Percentiles rank a stretch among this genome's conserved stretches.
Conservation (phyloP, 2,888 invertebrate species). For the Taenaris catops region DNA sequence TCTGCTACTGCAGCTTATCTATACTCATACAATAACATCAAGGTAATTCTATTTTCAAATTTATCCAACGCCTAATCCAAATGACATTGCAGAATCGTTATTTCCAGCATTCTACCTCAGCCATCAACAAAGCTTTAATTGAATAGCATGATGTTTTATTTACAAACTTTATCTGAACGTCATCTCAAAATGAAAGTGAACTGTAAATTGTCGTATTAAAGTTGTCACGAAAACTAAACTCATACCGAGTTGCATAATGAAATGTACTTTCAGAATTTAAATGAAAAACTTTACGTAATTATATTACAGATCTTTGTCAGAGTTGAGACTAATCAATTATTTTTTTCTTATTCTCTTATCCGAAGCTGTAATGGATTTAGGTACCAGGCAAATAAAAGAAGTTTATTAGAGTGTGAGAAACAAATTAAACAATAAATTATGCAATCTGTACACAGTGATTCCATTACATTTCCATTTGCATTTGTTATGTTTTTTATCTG, state of each 20-base stretch:
- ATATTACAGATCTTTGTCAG: conserved; percentile 8
- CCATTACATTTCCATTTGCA: background rate
- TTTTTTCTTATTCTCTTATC: conserved; percentile 1
- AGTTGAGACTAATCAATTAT: conserved; percentile 5
- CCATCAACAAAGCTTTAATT: too few species aligned
- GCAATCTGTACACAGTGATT: conserved; percentile 5
- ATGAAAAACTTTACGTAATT: conserved; percentile 11
- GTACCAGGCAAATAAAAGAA: conserved; percentile 5
- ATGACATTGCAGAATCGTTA: too few species aligned
- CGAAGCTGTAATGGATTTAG: background rate
- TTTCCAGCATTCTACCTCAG: too few species aligned
- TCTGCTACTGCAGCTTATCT: too few species aligned
- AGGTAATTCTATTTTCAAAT: too few species aligned
- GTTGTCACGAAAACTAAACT: conserved; percentile 9
- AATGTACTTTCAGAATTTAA: conserved; percentile 14
- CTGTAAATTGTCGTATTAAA: conserved; percentile 1
- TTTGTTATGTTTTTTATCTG: too few species aligned
- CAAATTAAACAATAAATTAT: conserved; percentile 8
- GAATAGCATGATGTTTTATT: too few species aligned
- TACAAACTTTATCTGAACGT: too few species aligned
- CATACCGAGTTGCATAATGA: conserved; percentile 4
- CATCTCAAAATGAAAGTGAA: conserved; percentile 7
- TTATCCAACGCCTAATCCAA: too few species aligned
- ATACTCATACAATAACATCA: too few species aligned
- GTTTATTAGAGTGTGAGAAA: conserved; percentile 3